phyloP scores from a whole-genome alignment of 2,113 vertebrate genomes.

The Tympanuchus pallidicinctus region DNA sequence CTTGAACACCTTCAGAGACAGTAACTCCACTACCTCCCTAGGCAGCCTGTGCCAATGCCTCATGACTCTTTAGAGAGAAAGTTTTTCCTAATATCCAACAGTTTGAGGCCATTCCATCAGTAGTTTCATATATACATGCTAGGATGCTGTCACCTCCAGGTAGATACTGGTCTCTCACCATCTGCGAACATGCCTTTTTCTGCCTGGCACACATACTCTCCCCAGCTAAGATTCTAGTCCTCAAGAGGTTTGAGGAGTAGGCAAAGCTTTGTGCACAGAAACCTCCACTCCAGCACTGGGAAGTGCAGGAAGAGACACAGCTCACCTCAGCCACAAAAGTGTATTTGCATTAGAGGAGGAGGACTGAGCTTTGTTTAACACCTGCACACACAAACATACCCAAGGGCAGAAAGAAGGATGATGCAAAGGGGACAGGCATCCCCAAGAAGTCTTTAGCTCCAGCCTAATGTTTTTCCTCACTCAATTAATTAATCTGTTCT shows the following conservation, averaged over 20 bases:
- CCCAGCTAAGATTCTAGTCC: not conserved
- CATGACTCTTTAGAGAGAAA: too few species aligned
- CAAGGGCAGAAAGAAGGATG: not conserved
- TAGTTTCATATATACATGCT: not conserved
- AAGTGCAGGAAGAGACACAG: not conserved
- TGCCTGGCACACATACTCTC: not conserved
- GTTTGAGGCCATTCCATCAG: too few species aligned
- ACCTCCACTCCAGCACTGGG: not conserved
- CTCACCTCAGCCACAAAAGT: not conserved
- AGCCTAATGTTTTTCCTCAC: conserved; percentile 13
- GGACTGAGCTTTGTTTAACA: not conserved
- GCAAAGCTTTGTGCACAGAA: not conserved
- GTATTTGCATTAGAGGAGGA: not conserved
- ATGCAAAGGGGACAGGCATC: not conserved
- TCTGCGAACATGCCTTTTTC: not conserved
- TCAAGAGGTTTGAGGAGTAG: not conserved
- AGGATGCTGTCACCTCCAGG: not conserved
- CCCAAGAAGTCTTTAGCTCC: not conserved
- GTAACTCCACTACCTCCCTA: too few species aligned
- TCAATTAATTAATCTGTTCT: conserved; percentile 46
- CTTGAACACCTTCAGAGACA: too few species aligned
- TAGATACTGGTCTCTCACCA: not conserved
- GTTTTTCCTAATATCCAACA: too few species aligned
- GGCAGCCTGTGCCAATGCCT: too few species aligned
- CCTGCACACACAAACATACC: not conserved